phyloP scores from a whole-genome alignment of 2,113 vertebrate species.

The Leiothrix lutea region DNA sequence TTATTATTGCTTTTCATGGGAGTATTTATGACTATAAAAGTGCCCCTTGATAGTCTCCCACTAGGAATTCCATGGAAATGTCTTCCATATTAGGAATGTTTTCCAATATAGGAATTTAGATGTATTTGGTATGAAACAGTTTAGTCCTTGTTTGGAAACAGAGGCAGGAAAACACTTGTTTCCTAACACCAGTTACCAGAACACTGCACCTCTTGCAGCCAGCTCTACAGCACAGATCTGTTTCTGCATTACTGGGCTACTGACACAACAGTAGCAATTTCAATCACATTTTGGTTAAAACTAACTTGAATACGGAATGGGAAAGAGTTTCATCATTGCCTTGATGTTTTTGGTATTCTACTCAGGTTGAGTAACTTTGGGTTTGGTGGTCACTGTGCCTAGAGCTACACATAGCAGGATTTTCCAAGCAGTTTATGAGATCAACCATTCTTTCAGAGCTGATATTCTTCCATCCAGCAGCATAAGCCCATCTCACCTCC shows the following conservation, averaged over 20 bases:
- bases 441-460: not conserved
- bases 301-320: not conserved
- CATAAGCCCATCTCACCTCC: not conserved
- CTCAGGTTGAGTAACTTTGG: not conserved
- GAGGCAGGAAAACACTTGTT: not conserved
- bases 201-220: not conserved
- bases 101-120: not conserved
- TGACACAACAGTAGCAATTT: not conserved
- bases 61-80: not conserved
- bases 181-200: not conserved
- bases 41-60: not conserved
- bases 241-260: not conserved
- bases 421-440: not conserved
- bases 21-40: not conserved
- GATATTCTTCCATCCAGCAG: not conserved
- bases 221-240: not conserved
- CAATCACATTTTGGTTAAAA: not conserved
- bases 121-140: not conserved
- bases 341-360: not conserved
- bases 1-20: slow-evolving; percentile 11
- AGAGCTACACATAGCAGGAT: not conserved
- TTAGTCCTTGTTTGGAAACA: not conserved
- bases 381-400: not conserved
- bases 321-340: not conserved
- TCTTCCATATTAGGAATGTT: too few relatives aligned